Percentiles rank a stretch among this genome's conserved stretches.
Conservation (phyloP, 2,113 vertebrate species). For the Xiphias gladius region DNA sequence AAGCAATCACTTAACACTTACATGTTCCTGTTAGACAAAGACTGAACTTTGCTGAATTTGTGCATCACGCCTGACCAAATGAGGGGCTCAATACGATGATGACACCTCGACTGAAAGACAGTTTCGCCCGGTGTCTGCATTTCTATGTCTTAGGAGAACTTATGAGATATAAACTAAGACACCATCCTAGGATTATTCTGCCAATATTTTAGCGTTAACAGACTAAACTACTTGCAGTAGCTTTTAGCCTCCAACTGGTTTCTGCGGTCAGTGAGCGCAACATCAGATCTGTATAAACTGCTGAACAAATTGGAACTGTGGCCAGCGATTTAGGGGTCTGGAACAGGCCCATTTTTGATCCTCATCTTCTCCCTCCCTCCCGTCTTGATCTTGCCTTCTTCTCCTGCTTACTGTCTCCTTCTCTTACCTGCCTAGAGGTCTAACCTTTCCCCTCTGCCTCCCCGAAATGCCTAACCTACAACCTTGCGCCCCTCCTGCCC, state of each 20-base stretch:
- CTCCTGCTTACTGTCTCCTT: not conserved
- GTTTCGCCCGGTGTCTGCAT: no score
- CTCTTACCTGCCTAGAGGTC: conserved; percentile 4
- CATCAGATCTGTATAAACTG: not conserved
- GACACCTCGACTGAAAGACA: no score
- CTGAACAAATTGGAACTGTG: not conserved
- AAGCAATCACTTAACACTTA: no score
- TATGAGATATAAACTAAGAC: no score
- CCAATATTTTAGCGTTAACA: not conserved
- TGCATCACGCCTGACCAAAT: no score
- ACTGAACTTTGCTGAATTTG: no score
- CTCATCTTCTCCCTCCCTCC: not conserved
- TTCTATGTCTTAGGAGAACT: no score
- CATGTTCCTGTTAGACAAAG: no score
- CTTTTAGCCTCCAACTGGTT: not conserved
- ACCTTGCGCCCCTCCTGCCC: conserved; percentile 7
- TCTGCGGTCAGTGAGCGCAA: not conserved
- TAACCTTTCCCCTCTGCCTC: not conserved
- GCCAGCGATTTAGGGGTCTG: not conserved
- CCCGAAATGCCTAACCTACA: conserved; percentile 14
- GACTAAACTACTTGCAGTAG: no score
- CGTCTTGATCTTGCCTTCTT: not conserved
- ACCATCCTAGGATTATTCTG: not conserved
- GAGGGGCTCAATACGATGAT: no score
- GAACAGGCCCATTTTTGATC: not conserved